Percentiles rank a stretch among this genome's conserved stretches.
phyloP scores from a whole-genome alignment of 2,797 vertebrate species.

The Amblyopsis hoosieri region DNA sequence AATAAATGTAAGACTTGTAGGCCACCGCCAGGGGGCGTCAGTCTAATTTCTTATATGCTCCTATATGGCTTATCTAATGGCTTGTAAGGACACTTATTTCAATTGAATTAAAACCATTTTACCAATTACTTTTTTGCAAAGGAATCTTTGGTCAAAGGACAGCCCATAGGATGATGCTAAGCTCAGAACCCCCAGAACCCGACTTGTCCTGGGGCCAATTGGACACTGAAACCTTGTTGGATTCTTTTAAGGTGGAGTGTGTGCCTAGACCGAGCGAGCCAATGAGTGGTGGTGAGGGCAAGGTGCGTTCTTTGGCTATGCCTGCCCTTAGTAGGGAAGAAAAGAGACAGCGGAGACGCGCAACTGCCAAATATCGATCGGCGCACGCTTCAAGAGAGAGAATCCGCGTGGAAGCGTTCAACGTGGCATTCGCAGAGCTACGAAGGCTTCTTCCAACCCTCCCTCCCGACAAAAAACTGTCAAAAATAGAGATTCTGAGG shows the following conservation, averaged over 20 bases:
- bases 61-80: neutral
- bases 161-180: constrained; percentile 85
- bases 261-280: constrained; percentile 71
- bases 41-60: neutral
- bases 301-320: constrained; percentile 61
- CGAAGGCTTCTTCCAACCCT: constrained; percentile 84
- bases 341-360: constrained; percentile 80
- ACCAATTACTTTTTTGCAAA: neutral
- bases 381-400: constrained; percentile 86
- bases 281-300: constrained; percentile 60
- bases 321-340: constrained; percentile 83
- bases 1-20: too few species aligned
- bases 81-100: neutral
- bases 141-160: neutral
- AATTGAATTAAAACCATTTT: neutral
- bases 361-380: constrained; percentile 82
- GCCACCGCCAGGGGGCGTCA: constrained; percentile 45
- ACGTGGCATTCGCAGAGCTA: constrained; percentile 84
- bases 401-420: constrained; percentile 85
- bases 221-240: constrained; percentile 78
- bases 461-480: constrained; percentile 87
- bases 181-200: constrained; percentile 82
- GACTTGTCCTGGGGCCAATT: constrained; percentile 81
- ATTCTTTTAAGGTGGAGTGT: constrained; percentile 73
- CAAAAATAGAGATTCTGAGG: constrained; percentile 87